Percentiles rank a stretch among this genome's conserved stretches.
Conservation (phyloP, 2,888 invertebrate species). For the Caenorhabditis zanzibari region DNA sequence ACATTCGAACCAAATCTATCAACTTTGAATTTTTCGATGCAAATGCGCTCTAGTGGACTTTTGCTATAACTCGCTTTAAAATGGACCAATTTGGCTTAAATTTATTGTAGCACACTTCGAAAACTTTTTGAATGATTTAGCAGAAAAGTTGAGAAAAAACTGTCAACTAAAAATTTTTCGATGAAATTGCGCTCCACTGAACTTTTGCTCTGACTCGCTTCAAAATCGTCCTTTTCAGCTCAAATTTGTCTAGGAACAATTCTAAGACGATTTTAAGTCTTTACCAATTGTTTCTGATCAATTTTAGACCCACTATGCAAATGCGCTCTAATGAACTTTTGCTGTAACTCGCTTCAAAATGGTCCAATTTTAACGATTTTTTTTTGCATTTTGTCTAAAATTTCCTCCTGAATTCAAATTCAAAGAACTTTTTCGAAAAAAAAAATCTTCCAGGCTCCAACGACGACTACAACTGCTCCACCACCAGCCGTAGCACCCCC, state of each 20-base stretch:
- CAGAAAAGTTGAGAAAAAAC: too few species aligned
- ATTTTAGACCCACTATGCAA: background rate
- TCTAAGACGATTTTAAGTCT: background rate
- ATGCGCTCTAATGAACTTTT: slow-evolving; percentile 1
- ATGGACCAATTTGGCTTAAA: background rate
- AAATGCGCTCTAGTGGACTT: background rate
- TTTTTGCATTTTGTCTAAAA: background rate
- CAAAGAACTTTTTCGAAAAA: too few species aligned
- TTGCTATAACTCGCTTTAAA: background rate
- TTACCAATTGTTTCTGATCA: background rate
- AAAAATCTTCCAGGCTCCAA: slow-evolving; percentile 1
- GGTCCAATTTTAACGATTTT: too few species aligned
- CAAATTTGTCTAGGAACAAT: background rate
- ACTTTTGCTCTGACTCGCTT: background rate
- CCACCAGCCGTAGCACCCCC: background rate
- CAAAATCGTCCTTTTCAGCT: background rate
- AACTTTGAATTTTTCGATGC: too few species aligned
- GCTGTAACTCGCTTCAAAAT: background rate
- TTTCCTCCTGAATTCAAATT: background rate
- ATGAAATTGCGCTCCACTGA: background rate
- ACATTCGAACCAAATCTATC: too few species aligned
- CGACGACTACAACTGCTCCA: background rate
- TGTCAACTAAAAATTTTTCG: too few species aligned
- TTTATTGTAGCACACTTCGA: too few species aligned
- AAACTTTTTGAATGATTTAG: too few species aligned